phyloP scores from a whole-genome alignment of 2,888 invertebrate genomes.

The Nipponacmea schrenckii region DNA sequence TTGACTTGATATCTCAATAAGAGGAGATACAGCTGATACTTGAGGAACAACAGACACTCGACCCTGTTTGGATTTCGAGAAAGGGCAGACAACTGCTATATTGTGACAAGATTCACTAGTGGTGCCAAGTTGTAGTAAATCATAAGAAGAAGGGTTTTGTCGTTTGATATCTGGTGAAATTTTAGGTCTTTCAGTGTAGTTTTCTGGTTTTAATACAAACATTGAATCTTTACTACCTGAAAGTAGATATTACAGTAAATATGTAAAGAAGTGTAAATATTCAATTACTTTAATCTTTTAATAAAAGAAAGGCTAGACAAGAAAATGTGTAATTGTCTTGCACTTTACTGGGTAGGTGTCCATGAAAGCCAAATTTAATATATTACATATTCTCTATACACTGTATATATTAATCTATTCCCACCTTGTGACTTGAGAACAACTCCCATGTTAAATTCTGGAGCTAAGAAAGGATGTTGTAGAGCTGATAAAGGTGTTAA shows the following conservation, averaged over 20 bases:
- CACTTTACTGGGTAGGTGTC: too few species aligned
- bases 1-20: not conserved
- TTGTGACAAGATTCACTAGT: not conserved
- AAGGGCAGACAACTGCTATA: not conserved
- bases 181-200: constrained; percentile 28
- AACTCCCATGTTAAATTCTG: constrained; percentile 48
- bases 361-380: too few species aligned
- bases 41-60: not conserved
- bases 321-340: too few species aligned
- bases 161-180: constrained; percentile 37
- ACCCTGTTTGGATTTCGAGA: not conserved
- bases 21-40: not conserved
- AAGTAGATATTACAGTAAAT: constrained; percentile 19
- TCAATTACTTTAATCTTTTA: not conserved
- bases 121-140: constrained; percentile 43
- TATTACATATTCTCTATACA: too few species aligned
- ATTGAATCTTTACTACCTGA: constrained; percentile 2
- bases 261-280: not conserved
- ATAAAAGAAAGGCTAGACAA: constrained; percentile 15
- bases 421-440: constrained; percentile 24
- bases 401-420: too few species aligned
- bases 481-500: constrained; percentile 54
- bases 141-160: constrained; percentile 37
- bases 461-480: constrained; percentile 58
- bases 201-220: constrained; percentile 18